phyloP scores from a whole-genome alignment of 2,797 vertebrate species.

The Benthosema pterotum region DNA sequence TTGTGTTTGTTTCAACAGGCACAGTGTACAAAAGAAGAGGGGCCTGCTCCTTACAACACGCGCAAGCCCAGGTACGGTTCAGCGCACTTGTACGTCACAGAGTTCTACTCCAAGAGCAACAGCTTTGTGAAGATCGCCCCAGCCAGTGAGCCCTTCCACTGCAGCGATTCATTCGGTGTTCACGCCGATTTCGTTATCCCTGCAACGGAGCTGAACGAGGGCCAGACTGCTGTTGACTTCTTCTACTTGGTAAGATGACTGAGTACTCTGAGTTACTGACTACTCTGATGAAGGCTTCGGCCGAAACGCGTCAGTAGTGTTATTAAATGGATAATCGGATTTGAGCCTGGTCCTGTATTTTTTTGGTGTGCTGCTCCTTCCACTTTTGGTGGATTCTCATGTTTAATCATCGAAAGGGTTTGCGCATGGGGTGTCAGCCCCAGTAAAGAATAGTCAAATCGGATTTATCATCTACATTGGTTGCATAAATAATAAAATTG shows the following conservation, averaged over 20 bases:
- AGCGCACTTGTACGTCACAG: slow-evolving; percentile 20
- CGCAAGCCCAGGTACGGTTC: slow-evolving; percentile 42
- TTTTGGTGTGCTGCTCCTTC: no score
- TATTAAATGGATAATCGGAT: no score
- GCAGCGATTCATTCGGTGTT: slow-evolving; percentile 60
- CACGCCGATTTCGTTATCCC: slow-evolving; percentile 78
- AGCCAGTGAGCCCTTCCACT: slow-evolving; percentile 63
- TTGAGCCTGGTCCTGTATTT: no score
- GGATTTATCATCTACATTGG: no score
- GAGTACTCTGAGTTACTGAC: no score
- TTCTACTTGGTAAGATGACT: slow-evolving; percentile 80
- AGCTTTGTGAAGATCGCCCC: slow-evolving; percentile 83
- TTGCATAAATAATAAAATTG: background rate
- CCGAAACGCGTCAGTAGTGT: no score
- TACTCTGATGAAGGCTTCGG: no score
- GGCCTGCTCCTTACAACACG: background rate
- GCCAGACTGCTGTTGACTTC: slow-evolving; percentile 69
- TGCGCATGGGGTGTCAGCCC: no score
- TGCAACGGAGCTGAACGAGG: slow-evolving; percentile 63
- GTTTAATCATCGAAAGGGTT: no score
- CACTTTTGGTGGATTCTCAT: no score
- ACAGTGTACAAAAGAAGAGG: slow-evolving; percentile 12
- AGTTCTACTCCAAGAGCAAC: slow-evolving; percentile 83
- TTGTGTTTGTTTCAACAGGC: slow-evolving; percentile 60
- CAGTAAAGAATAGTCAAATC: no score